phyloP scores from a whole-genome alignment of 2,888 invertebrate genomes.

The Taphrorychus bicolor region DNA sequence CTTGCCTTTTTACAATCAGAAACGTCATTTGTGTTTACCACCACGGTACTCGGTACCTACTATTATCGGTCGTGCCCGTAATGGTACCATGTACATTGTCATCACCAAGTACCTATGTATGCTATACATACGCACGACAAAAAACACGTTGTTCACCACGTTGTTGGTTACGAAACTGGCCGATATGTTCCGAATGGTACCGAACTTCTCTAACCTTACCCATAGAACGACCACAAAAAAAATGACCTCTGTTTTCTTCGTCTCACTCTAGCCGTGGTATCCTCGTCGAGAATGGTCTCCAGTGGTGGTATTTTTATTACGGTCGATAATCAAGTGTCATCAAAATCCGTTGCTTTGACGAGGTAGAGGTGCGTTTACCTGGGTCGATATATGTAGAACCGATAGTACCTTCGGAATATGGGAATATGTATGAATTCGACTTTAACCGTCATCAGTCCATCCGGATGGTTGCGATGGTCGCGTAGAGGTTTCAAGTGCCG shows the following conservation, averaged over 20 bases:
- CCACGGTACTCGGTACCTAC: too few relatives aligned
- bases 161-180: background rate
- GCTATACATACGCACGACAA: background rate
- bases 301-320: slow-evolving; percentile 17
- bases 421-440: slow-evolving; percentile 46
- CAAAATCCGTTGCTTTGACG: slow-evolving; percentile 32
- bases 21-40: too few relatives aligned
- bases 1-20: too few relatives aligned
- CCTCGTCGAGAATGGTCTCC: background rate
- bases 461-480: slow-evolving; percentile 34
- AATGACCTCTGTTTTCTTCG: background rate
- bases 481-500: slow-evolving; percentile 9
- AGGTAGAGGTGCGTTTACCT: slow-evolving; percentile 55
- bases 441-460: slow-evolving; percentile 47
- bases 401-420: slow-evolving; percentile 52
- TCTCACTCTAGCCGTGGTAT: background rate
- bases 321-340: slow-evolving; percentile 27
- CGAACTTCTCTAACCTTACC: background rate
- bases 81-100: background rate
- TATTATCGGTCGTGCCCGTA: too few relatives aligned
- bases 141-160: background rate
- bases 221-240: background rate
- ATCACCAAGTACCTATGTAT: background rate
- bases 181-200: background rate
- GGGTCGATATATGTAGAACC: slow-evolving; percentile 55